These are phyloP conservation scores for Zaprionus vittiger DNA, from an alignment of 1,140 invertebrate genomes.

Conservation along the genomic window DNA sequence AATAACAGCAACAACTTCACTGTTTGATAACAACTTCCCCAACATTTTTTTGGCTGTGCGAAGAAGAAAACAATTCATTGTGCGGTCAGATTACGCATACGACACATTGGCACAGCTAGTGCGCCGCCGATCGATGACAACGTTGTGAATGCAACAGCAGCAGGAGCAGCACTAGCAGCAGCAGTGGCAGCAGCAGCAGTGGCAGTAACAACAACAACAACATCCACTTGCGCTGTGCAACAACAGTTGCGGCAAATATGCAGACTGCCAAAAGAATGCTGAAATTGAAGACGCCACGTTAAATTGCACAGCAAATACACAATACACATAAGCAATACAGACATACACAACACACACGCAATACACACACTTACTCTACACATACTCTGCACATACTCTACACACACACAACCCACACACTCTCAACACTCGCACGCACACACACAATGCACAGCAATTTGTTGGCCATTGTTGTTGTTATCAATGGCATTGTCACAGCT, in stretches of 20 bases:
- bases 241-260: conserved; percentile 52
- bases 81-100: conserved; percentile 65
- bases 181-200: conserved; percentile 22
- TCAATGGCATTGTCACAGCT: conserved; percentile 52
- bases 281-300: conserved; percentile 70
- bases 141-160: conserved; percentile 30
- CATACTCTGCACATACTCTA: too few species aligned
- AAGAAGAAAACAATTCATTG: conserved; percentile 43
- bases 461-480: conserved; percentile 22
- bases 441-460: conserved; percentile 22
- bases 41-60: conserved; percentile 37
- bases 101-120: conserved; percentile 45
- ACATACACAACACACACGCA: neutral
- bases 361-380: neutral
- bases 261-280: conserved; percentile 75
- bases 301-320: conserved; percentile 32
- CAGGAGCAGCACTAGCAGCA: neutral
- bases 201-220: conserved; percentile 1
- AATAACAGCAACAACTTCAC: conserved; percentile 27
- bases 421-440: neutral
- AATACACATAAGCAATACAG: neutral
- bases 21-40: conserved; percentile 73
- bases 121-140: conserved; percentile 22
- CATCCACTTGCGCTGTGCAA: neutral
- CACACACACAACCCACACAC: too few species aligned